phyloP scores from a whole-genome alignment of 2,113 vertebrate species.

The Microtus pennsylvanicus region DNA sequence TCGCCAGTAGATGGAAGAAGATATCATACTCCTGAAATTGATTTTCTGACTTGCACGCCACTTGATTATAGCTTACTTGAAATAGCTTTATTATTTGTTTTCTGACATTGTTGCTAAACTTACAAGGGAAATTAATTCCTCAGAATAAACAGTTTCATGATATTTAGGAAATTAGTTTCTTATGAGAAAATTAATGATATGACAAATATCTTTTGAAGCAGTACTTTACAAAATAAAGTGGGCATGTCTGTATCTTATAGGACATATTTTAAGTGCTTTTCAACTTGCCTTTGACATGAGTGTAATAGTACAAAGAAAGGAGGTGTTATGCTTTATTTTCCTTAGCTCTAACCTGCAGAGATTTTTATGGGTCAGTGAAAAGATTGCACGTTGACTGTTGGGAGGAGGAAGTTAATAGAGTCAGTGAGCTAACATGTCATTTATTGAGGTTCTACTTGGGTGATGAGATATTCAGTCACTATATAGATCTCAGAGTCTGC shows the following conservation, averaged over 20 bases:
- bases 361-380: background rate
- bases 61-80: background rate
- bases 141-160: background rate
- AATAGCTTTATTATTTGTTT: background rate
- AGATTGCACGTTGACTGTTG: background rate
- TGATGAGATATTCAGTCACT: background rate
- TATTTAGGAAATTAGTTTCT: conserved; percentile 45
- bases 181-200: background rate
- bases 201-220: conserved; percentile 6
- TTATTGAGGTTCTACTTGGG: conserved; percentile 1
- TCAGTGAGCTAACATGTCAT: background rate
- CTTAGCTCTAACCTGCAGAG: background rate
- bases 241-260: background rate
- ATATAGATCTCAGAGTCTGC: background rate
- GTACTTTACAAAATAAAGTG: background rate
- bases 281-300: background rate
- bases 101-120: background rate
- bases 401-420: background rate
- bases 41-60: background rate
- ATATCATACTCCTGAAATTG: background rate
- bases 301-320: background rate
- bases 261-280: background rate
- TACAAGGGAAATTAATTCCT: background rate
- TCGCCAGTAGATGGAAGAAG: background rate
- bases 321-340: background rate